Percentiles rank a stretch among this genome's conserved stretches.
phyloP scores from a whole-genome alignment of 2,797 vertebrate species.

The Danio kyathit region DNA sequence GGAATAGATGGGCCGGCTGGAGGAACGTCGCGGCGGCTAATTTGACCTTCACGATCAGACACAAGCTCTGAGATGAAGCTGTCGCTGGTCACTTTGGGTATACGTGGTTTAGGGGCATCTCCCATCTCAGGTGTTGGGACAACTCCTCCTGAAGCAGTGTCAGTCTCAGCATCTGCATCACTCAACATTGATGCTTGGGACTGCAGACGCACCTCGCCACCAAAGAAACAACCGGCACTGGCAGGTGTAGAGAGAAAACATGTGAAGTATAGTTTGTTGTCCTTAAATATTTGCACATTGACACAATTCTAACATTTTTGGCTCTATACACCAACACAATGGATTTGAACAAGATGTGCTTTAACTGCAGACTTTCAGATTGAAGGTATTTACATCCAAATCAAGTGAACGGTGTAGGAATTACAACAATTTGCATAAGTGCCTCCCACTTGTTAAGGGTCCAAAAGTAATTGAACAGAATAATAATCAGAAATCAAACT shows the following conservation, averaged over 20 bases:
- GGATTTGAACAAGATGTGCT: too few relatives aligned
- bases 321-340: too few relatives aligned
- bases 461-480: too few relatives aligned
- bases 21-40: conserved; percentile 46
- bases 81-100: conserved; percentile 85
- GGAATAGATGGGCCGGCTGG: conserved; percentile 60
- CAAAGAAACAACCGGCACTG: conserved; percentile 96
- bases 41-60: conserved; percentile 75
- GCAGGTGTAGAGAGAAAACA: conserved; percentile 31
- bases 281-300: too few relatives aligned
- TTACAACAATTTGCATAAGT: too few relatives aligned
- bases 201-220: conserved; percentile 87
- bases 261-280: background rate
- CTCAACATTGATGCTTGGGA: conserved; percentile 73
- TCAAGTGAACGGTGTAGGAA: too few relatives aligned
- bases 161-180: conserved; percentile 83
- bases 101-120: conserved; percentile 65
- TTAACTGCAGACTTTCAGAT: too few relatives aligned
- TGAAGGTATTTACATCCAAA: too few relatives aligned
- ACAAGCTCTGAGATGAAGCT: conserved; percentile 85
- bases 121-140: background rate
- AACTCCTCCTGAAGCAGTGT: conserved; percentile 65
- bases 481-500: too few relatives aligned
- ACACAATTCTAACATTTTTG: too few relatives aligned
- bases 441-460: too few relatives aligned